Base-by-base conservation (phyloP, 37 sponge, comb jelly and placozoan species). In the Spongia lamella region DNA sequence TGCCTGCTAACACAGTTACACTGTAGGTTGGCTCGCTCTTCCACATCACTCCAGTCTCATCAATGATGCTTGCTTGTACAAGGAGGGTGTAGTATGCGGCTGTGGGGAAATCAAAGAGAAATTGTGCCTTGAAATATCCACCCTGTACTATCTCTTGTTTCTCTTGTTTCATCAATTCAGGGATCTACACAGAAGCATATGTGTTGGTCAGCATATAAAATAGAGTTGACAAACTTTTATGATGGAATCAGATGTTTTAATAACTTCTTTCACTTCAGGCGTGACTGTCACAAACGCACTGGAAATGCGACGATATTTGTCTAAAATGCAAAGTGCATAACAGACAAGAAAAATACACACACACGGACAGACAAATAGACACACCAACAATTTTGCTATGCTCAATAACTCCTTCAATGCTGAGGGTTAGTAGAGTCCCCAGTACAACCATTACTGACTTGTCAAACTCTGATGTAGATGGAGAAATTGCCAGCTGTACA, bases 331-430 rank as follows among this genome's bases (percentile, higher is more conserved):
- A 6, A 81, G 11, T 40, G 38, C 53, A 70, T 1, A 1, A 50
- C 29, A 22, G 13, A 13, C 19, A 16, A 38, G 32, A 7, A 11
- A 50, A 2, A 38, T 25, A 22, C 2, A 16, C 35, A 11, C 36
- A 70, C 11, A 66, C 37, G 36, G 13, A 19, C 50, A 37, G 6
- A 47, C 7, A 30, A 56, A 24, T 58, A n/a, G n/a, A n/a, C n/a
- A 67, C 24, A 59, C 49, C 15, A 24, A 4, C 15, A 53, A 55
- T 21, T 11, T n/a, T 26, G 59, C 7, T n/a, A 52, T 88, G 84
- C 31, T 83, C 66, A 19, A 88, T 56, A 19, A 88, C 70, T 16
- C 89, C 89, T 68, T 88, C 89, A 30, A 88, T 84, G 43, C 71
- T 88, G 61, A 88, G 78, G 15, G 79, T 52, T 31, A 88, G 61